A percentile compares a stretch with the other conserved stretches of the same genome.
phyloP scores from a whole-genome alignment of 23 tunicate species.

The Oikopleura dioica region DNA sequence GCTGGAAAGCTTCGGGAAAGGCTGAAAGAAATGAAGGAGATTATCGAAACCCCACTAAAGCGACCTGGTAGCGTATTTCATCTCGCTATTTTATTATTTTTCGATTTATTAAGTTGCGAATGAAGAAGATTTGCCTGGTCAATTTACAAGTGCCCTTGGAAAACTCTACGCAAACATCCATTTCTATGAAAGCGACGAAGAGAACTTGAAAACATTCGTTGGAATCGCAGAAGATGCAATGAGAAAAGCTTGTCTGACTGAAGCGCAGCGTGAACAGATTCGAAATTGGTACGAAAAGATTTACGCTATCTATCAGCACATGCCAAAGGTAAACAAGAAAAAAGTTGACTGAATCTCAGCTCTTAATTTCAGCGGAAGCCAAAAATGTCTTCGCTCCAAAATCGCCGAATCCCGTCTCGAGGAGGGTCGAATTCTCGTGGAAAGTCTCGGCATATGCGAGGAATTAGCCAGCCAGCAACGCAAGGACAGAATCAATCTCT shows the following conservation, averaged over 20 bases:
- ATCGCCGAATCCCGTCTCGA: too few species aligned
- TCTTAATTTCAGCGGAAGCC: too few species aligned
- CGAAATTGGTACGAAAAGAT: neutral
- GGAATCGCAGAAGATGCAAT: neutral
- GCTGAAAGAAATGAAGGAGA: constrained; percentile 31
- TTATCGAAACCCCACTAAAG: constrained; percentile 59
- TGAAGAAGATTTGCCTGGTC: constrained; percentile 61
- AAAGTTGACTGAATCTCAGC: too few species aligned
- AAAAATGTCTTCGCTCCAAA: too few species aligned
- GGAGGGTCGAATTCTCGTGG: too few species aligned
- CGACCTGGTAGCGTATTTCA: constrained; percentile 16
- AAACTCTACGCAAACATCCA: constrained; percentile 22
- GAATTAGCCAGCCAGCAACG: too few species aligned
- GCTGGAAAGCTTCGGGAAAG: constrained; percentile 48
- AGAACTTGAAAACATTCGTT: neutral
- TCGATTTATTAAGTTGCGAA: constrained; percentile 25
- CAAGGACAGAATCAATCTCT: too few species aligned
- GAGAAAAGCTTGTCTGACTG: neutral
- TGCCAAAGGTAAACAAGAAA: neutral
- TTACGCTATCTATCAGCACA: neutral
- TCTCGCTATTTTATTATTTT: too few species aligned
- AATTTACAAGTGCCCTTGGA: constrained; percentile 46
- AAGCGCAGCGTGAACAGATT: neutral
- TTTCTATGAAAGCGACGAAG: neutral
- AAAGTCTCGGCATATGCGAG: too few species aligned